Evolutionary conservation across 2,113 vertebrate genomes (phyloP).

Genomic region (Menidia beryllina): DNA sequence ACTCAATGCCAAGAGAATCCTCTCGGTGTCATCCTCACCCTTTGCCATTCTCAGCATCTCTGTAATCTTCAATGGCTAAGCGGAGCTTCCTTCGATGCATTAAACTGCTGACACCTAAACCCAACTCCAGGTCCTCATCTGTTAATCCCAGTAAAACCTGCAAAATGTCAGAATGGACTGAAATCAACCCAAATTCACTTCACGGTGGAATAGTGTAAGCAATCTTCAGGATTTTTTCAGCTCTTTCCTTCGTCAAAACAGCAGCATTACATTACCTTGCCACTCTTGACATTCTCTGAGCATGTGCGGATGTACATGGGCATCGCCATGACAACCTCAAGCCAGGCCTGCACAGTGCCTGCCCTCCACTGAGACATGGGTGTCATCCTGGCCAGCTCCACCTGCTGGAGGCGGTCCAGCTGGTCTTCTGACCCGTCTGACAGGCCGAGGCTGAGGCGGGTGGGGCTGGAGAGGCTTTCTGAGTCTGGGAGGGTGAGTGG

Average conservation of each 20-base stretch:
- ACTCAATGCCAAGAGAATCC: background rate
- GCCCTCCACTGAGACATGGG: conserved; percentile 91
- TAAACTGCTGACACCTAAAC: conserved; percentile 85
- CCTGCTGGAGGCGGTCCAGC: conserved; percentile 87
- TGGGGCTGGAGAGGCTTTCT: conserved; percentile 85
- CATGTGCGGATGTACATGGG: conserved; percentile 90
- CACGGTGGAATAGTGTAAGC: background rate
- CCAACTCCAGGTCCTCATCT: conserved; percentile 87
- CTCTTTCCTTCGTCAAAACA: background rate
- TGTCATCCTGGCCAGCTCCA: conserved; percentile 85
- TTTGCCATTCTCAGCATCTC: conserved; percentile 85
- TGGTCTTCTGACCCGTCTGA: conserved; percentile 87
- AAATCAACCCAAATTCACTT: background rate
- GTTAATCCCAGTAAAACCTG: conserved; percentile 88
- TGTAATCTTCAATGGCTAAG: conserved; percentile 89
- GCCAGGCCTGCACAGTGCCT: conserved; percentile 88
- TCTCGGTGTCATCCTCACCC: conserved; percentile 77
- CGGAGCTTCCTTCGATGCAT: conserved; percentile 90
- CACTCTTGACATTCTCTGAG: conserved; percentile 88
- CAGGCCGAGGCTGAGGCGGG: conserved; percentile 83
- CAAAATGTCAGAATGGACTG: conserved; percentile 2
- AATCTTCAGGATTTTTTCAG: background rate
- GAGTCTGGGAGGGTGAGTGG: conserved; percentile 81
- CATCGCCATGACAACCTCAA: conserved; percentile 93
- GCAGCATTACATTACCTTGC: conserved; percentile 80